phyloP scores from a whole-genome alignment of 2,797 vertebrate genomes.

The Eulemur rubriventer region DNA sequence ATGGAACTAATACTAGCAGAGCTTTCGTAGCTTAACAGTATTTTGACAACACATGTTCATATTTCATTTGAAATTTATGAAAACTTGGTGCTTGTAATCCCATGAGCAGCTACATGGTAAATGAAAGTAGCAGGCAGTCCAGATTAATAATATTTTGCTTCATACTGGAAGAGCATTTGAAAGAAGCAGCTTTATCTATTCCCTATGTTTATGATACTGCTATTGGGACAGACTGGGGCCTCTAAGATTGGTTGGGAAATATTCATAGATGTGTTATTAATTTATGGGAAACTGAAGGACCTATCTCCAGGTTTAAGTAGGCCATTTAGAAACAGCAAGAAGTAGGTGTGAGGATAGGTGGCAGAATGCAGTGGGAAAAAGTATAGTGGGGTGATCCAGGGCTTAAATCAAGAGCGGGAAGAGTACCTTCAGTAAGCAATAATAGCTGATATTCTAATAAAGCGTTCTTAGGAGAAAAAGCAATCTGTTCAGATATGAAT shows the following conservation, averaged over 20 bases:
- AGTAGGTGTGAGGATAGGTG: constrained; percentile 70
- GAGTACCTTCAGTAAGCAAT: constrained; percentile 60
- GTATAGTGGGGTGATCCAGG: constrained; percentile 57
- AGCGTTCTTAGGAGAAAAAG: constrained; percentile 72
- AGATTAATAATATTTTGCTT: constrained; percentile 88
- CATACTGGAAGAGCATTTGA: constrained; percentile 85
- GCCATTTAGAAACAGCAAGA: constrained; percentile 82
- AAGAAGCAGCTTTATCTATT: constrained; percentile 83
- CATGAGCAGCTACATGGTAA: constrained; percentile 87
- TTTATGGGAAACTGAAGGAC: constrained; percentile 86
- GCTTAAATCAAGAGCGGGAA: constrained; percentile 79
- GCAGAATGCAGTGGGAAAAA: not conserved
- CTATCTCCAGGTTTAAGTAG: constrained; percentile 85
- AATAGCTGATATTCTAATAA: constrained; percentile 77
- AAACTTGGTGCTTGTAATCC: constrained; percentile 87
- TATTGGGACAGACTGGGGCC: constrained; percentile 79
- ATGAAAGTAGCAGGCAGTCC: constrained; percentile 88
- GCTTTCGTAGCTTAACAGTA: constrained; percentile 86
- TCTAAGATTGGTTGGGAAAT: constrained; percentile 81
- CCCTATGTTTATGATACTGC: constrained; percentile 71
- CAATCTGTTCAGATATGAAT: constrained; percentile 76
- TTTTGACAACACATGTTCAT: constrained; percentile 90
- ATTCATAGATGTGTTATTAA: constrained; percentile 86
- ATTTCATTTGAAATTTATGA: constrained; percentile 91
- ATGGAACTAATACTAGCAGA: constrained; percentile 79